phyloP scores from a whole-genome alignment of 2,888 invertebrate genomes.

The Drosophila kanekoi region DNA sequence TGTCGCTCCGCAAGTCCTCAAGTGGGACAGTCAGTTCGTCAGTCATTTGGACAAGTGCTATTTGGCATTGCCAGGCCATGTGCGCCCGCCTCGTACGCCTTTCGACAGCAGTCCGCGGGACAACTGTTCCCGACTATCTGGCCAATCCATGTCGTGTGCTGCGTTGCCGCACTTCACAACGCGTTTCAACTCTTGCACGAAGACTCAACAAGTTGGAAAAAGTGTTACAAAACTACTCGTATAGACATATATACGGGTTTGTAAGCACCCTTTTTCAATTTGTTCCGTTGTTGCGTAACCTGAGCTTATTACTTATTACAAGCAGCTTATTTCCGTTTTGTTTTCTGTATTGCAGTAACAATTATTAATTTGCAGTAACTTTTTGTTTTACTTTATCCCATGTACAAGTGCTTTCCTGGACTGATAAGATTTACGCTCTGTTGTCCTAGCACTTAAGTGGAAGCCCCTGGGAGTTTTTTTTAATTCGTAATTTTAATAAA shows the following conservation, averaged over 20 bases:
- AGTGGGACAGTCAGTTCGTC: conserved; percentile 37
- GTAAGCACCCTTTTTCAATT: not conserved
- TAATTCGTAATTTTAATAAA: not conserved
- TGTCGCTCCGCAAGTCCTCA: conserved; percentile 14
- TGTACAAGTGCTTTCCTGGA: not conserved
- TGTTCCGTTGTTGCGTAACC: not conserved
- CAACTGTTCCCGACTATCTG: not conserved
- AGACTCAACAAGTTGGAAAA: not conserved
- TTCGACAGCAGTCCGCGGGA: not conserved
- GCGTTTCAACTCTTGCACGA: not conserved
- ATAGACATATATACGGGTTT: too few relatives aligned
- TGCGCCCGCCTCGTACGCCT: not conserved
- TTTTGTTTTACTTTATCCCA: not conserved
- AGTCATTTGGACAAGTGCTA: conserved; percentile 35
- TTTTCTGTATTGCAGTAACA: not conserved
- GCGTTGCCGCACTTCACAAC: conserved; percentile 35
- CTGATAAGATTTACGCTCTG: not conserved
- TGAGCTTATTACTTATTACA: not conserved
- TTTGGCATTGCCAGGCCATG: conserved; percentile 29
- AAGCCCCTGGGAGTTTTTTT: not conserved
- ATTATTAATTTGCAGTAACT: not conserved
- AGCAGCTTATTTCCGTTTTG: not conserved
- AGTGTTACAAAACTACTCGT: not conserved
- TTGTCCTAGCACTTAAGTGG: not conserved
- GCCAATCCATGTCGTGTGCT: conserved; percentile 10